Conservation (phyloP, 2,113 vertebrate genomes). For the Proteles cristata region DNA sequence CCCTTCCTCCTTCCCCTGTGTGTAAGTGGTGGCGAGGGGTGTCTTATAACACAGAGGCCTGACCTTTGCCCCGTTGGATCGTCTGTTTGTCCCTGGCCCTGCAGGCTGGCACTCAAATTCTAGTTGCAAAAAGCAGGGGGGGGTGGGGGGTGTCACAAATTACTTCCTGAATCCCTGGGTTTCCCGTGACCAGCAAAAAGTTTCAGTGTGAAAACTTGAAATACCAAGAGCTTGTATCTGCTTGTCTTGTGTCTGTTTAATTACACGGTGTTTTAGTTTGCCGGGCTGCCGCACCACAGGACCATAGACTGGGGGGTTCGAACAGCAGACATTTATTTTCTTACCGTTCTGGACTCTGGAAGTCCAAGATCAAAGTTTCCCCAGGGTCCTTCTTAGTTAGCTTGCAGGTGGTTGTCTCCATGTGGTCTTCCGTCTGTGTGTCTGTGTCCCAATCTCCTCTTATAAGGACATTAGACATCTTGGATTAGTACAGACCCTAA, state of each 20-base stretch:
- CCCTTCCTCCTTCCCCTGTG: not conserved
- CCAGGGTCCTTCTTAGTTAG: not conserved
- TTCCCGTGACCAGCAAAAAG: not conserved
- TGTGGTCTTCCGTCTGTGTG: not conserved
- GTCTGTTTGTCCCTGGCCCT: not conserved
- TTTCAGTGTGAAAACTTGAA: not conserved
- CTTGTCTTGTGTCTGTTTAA: not conserved
- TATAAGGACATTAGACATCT: not conserved
- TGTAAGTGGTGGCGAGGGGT: not conserved
- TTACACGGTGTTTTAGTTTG: not conserved
- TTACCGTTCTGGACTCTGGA: not conserved
- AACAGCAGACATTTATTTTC: not conserved
- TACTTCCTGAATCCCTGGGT: not conserved
- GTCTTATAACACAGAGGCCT: not conserved
- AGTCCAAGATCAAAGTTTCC: not conserved
- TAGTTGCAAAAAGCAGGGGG: not conserved
- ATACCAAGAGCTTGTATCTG: not conserved
- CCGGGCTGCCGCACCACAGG: not conserved
- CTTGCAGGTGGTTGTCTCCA: not conserved
- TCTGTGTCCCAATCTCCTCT: not conserved
- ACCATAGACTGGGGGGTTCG: not conserved
- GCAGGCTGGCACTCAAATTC: not conserved
- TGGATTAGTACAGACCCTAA: not conserved
- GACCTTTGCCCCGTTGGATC: not conserved
- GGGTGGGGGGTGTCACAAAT: not conserved